These are phyloP conservation scores for Apotomis turbidana DNA, from an alignment of 2,888 invertebrate genomes.

Conservation along the genomic window DNA sequence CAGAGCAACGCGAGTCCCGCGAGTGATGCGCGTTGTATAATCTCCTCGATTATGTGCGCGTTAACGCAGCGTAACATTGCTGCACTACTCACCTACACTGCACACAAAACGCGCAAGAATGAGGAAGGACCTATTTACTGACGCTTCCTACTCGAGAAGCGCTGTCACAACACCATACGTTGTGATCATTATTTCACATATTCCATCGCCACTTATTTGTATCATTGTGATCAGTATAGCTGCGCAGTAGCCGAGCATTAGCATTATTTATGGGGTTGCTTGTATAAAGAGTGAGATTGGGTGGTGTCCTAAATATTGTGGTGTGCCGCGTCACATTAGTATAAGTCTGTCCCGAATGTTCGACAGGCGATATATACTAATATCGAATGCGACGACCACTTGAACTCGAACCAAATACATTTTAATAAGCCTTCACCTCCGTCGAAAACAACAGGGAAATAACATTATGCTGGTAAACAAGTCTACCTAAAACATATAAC, in stretches of 20 bases:
- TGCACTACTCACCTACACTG: conserved; percentile 70
- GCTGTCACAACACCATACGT: conserved; percentile 19
- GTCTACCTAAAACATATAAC: background rate
- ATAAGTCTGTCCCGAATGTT: conserved; percentile 59
- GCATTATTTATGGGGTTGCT: conserved; percentile 36
- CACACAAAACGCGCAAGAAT: conserved; percentile 64
- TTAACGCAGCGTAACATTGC: conserved; percentile 58
- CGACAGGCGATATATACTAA: conserved; percentile 45
- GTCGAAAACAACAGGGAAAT: conserved; percentile 44
- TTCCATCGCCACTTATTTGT: conserved; percentile 4
- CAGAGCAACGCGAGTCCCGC: conserved; percentile 66
- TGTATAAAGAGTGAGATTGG: conserved; percentile 5
- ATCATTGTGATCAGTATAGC: conserved; percentile 8
- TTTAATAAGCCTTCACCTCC: conserved; percentile 54
- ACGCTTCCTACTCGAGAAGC: conserved; percentile 67
- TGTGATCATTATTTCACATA: conserved; percentile 20
- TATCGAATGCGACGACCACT: conserved; percentile 60
- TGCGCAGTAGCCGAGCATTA: conserved; percentile 33
- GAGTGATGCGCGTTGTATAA: conserved; percentile 65
- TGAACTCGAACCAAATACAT: conserved; percentile 76
- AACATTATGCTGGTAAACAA: conserved; percentile 34
- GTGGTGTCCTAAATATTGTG: conserved; percentile 45
- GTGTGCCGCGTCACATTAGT: conserved; percentile 48
- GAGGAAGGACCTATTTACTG: conserved; percentile 65
- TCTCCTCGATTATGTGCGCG: conserved; percentile 55